phyloP scores from a whole-genome alignment of 1,140 invertebrate genomes.

The Leguminivora glycinivorella region DNA sequence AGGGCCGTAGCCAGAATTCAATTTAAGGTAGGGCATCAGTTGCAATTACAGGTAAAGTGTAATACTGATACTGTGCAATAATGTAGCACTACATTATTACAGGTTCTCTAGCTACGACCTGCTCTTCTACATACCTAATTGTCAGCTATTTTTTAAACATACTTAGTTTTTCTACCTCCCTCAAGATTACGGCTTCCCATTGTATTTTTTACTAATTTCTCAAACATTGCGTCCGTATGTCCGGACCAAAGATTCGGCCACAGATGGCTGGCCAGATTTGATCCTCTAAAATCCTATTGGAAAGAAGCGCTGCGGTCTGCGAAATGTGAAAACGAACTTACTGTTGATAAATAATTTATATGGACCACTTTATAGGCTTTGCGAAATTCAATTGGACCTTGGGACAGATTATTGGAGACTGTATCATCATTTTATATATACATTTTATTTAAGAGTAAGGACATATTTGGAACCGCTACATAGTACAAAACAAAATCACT shows the following conservation, averaged over 20 bases:
- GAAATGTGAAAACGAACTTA: constrained; percentile 58
- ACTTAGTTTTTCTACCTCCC: too few species aligned
- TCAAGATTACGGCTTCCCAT: not conserved
- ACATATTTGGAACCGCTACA: too few species aligned
- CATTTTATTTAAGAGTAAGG: not conserved
- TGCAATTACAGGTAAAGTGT: too few species aligned
- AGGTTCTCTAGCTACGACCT: too few species aligned
- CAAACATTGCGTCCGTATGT: constrained; percentile 43
- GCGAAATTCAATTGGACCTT: constrained; percentile 27
- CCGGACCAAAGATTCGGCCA: constrained; percentile 59
- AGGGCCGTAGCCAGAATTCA: too few species aligned
- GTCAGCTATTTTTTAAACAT: too few species aligned
- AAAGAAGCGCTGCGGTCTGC: constrained; percentile 54
- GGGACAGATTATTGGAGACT: not conserved
- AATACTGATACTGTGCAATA: too few species aligned
- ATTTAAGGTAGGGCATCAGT: too few species aligned
- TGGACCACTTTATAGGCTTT: constrained; percentile 30
- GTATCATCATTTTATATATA: not conserved
- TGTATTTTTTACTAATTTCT: not conserved
- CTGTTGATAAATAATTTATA: constrained; percentile 60
- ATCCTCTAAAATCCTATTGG: constrained; percentile 67
- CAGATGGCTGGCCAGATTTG: constrained; percentile 70
- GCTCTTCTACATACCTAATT: too few species aligned
- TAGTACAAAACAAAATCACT: too few species aligned
- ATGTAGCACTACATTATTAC: too few species aligned